Evolutionary conservation across 2,888 invertebrate species (phyloP).

Genomic region (Eugnorisma glareosa): DNA sequence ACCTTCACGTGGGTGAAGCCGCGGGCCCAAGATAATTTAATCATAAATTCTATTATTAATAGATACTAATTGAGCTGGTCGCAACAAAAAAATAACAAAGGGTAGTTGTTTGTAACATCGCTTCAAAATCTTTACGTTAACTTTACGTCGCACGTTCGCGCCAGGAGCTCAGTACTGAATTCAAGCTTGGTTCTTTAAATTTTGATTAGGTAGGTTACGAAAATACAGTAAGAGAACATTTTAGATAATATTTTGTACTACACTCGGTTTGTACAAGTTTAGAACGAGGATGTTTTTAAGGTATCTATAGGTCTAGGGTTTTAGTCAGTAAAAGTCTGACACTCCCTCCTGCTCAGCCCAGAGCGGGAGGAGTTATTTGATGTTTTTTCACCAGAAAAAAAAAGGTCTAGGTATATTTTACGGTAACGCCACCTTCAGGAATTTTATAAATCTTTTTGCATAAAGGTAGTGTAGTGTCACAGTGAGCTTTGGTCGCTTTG

Average conservation of each 20-base stretch:
- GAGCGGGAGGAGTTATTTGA: too few relatives aligned
- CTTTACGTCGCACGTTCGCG: not conserved
- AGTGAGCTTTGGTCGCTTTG: conserved; percentile 17
- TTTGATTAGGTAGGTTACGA: conserved; percentile 14
- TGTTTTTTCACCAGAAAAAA: too few relatives aligned
- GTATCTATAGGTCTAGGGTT: not conserved
- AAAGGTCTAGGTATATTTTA: conserved; percentile 5
- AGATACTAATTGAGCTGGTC: not conserved
- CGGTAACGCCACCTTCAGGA: not conserved
- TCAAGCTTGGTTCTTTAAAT: conserved; percentile 34
- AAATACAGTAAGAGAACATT: conserved; percentile 18
- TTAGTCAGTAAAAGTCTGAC: too few relatives aligned
- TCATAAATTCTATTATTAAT: too few relatives aligned
- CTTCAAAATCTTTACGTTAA: not conserved
- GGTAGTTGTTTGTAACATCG: not conserved
- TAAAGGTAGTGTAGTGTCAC: not conserved
- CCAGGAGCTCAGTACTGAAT: not conserved
- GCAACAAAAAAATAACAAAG: not conserved
- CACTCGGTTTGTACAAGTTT: conserved; percentile 19
- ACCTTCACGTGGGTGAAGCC: too few relatives aligned
- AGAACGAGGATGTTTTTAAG: conserved; percentile 11
- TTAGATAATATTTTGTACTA: conserved; percentile 38
- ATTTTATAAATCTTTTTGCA: not conserved
- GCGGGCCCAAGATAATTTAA: too few relatives aligned
- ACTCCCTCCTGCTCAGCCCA: too few relatives aligned